Percentiles rank a stretch among this genome's conserved stretches.
Evolutionary conservation across 1,140 invertebrate species (phyloP).

Genomic region (Batillaria attramentaria): DNA sequence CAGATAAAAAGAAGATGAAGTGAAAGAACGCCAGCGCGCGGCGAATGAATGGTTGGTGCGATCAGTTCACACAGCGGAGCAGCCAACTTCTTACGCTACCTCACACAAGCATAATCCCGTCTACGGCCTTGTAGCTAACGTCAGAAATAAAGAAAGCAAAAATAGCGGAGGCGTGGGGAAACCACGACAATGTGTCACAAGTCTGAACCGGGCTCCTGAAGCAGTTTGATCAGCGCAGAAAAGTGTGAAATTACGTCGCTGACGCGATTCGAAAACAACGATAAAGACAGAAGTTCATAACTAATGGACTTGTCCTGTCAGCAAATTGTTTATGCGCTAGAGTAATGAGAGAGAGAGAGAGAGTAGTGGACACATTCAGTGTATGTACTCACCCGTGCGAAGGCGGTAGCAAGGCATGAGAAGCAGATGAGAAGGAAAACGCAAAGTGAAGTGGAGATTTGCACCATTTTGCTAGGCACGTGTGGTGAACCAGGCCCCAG

Average conservation of each 20-base stretch:
- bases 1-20: too few species aligned
- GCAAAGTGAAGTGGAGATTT: background rate
- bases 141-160: too few species aligned
- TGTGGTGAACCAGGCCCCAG: background rate
- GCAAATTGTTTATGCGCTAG: background rate
- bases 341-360: background rate
- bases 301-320: background rate
- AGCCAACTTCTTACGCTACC: too few species aligned
- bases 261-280: background rate
- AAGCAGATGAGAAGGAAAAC: constrained; percentile 8
- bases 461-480: background rate
- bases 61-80: too few species aligned
- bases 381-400: background rate
- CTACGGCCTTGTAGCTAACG: too few species aligned
- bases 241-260: background rate
- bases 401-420: background rate
- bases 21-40: too few species aligned
- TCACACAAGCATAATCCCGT: too few species aligned
- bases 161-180: too few species aligned
- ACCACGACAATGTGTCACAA: too few species aligned
- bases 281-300: background rate
- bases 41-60: too few species aligned
- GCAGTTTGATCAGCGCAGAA: background rate
- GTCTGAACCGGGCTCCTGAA: too few species aligned
- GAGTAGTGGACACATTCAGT: background rate